Evolutionary conservation across 1,140 invertebrate genomes (phyloP).

Genomic region (Drosophila sulfurigaster): DNA sequence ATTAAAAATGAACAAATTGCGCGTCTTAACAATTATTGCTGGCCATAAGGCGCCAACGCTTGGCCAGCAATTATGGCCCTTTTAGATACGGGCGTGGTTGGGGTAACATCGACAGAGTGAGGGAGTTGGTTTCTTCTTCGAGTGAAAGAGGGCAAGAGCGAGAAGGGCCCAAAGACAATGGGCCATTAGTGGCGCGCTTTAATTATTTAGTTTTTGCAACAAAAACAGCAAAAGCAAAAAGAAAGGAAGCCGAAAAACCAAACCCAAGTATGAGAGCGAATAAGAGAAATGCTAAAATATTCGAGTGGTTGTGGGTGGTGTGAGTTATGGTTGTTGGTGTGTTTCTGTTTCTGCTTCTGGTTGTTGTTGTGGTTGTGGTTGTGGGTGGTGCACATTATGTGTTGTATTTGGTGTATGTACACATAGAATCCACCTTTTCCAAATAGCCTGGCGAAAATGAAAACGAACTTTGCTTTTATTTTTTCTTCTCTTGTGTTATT

Average conservation of each 20-base stretch:
- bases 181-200: conserved; percentile 81
- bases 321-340: no score
- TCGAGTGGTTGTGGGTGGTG: conserved; percentile 13
- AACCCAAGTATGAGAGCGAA: conserved; percentile 12
- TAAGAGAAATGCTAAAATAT: conserved; percentile 55
- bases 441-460: conserved; percentile 54
- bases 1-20: conserved; percentile 82
- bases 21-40: conserved; percentile 82
- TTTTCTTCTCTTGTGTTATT: conserved; percentile 19
- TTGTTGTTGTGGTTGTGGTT: conserved; percentile 5
- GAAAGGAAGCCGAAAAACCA: conserved; percentile 29
- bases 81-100: conserved; percentile 44
- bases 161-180: conserved; percentile 68
- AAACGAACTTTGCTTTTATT: conserved; percentile 61
- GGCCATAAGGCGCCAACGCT: conserved; percentile 56
- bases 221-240: conserved; percentile 51
- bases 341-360: no score
- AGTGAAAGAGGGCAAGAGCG: background rate
- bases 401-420: conserved; percentile 15
- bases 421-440: conserved; percentile 25
- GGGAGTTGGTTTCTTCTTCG: background rate
- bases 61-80: conserved; percentile 71
- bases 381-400: conserved; percentile 8
- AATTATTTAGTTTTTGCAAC: conserved; percentile 77
- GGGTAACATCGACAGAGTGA: background rate